Base-by-base conservation (phyloP, 2,797 vertebrate genomes). In the Pagetopsis macropterus region DNA sequence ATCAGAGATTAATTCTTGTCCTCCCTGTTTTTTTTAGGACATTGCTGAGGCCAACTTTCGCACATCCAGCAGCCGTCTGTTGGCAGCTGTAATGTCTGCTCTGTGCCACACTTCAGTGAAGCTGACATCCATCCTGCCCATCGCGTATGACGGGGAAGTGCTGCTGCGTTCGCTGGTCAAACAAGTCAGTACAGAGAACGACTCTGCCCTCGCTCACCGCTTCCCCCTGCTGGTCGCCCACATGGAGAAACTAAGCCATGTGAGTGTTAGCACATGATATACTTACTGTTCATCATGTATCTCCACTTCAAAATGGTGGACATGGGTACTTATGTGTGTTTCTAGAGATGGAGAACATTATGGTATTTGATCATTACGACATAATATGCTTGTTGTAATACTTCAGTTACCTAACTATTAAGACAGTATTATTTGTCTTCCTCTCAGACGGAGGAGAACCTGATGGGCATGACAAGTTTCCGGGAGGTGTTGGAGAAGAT, bases 231-330 rank as follows among this genome's bases (percentile, higher is more conserved):
- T 99, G 92, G 98, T 99, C 70, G 95, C 97, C 21, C 96, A 98
- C 83, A 99, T 99, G 98, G 98, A 99, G 90, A 99, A 99, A 84
- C 96, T 99, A 57, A 99, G 98, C 85, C 98, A 99, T 91, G 98
- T 98, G 70, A 90, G 95, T 78, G 13, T 52, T 46, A 31, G 37
- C 9, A 51, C 1, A 3, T 50, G 10, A 15, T 66, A 57, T 14
- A 19, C 40, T 52, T 14, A 17, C 40, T 56, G 40, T 21, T 19
- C 19, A 51, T 64, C 41, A 72, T 21, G 3, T 61, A 6, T 55
- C 14, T 7, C 64, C 33, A n/a, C 23, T 62, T 62, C 12, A 58
- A 40, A 71, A 67, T 55, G 27, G 27, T 56, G 37, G n/a, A 56
- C 9, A 13, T 65, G 3, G 17, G 5, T 46, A 27, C n/a, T 2